These are phyloP conservation scores for Cylloceria caligata DNA, from an alignment of 2,888 invertebrate genomes.

Conservation along the genomic window DNA sequence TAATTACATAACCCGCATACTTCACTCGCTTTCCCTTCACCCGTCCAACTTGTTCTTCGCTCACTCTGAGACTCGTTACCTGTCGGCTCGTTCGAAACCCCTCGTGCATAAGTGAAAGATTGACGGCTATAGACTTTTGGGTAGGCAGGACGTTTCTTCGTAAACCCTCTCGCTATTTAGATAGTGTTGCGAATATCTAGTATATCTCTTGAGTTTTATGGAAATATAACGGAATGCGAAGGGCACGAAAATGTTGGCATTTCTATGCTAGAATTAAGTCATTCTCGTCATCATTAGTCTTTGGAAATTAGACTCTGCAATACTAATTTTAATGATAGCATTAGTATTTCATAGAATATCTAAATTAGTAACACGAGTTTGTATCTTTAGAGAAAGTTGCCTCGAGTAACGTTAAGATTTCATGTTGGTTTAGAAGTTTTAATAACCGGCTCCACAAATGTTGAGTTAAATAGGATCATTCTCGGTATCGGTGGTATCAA, in stretches of 20 bases:
- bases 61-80: slow-evolving; percentile 34
- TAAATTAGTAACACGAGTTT: too few relatives aligned
- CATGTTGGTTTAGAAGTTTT: background rate
- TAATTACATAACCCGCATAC: slow-evolving; percentile 67
- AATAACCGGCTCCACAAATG: background rate
- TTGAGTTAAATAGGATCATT: background rate
- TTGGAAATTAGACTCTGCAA: too few relatives aligned
- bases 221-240: background rate
- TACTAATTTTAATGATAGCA: too few relatives aligned
- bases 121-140: slow-evolving; percentile 20
- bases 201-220: background rate
- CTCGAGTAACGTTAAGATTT: background rate
- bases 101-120: slow-evolving; percentile 37
- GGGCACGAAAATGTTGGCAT: background rate
- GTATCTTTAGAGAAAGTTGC: too few relatives aligned
- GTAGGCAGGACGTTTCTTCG: background rate
- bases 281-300: background rate
- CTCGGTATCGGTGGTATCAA: background rate
- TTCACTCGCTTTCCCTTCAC: slow-evolving; percentile 45
- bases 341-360: too few relatives aligned
- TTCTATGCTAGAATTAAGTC: background rate
- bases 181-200: slow-evolving; percentile 5
- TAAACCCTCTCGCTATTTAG: slow-evolving; percentile 19
- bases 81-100: slow-evolving; percentile 13
- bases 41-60: slow-evolving; percentile 38